A percentile compares a stretch with the other conserved stretches of the same genome.
These are phyloP conservation scores for Cheilosia impressa DNA, from an alignment of 2,888 invertebrate species.

Conservation along the genomic window DNA sequence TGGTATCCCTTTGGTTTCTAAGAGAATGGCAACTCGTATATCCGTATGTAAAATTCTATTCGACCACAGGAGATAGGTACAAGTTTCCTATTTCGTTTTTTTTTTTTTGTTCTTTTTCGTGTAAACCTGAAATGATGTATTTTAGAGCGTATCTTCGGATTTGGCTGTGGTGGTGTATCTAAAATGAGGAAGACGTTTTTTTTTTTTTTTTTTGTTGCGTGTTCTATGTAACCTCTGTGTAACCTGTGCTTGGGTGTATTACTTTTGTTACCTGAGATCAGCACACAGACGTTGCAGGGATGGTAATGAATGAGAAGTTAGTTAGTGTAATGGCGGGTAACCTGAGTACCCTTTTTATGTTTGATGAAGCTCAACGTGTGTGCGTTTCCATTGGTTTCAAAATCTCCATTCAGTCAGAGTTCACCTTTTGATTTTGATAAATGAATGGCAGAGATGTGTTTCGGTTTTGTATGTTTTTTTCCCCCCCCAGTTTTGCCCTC, in stretches of 20 bases:
- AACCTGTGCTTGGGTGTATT: slow-evolving; percentile 34
- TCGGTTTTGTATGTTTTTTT: neutral
- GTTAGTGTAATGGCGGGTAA: slow-evolving; percentile 70
- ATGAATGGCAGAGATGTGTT: slow-evolving; percentile 45
- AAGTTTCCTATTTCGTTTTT: slow-evolving; percentile 22
- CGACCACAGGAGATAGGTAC: slow-evolving; percentile 34
- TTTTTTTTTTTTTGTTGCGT: slow-evolving; percentile 20
- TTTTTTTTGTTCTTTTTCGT: neutral
- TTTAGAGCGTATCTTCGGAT: slow-evolving; percentile 44
- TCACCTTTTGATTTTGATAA: slow-evolving; percentile 72
- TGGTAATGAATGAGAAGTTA: slow-evolving; percentile 71
- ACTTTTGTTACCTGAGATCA: slow-evolving; percentile 58
- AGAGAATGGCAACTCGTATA: neutral
- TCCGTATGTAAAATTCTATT: slow-evolving; percentile 36
- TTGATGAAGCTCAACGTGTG: slow-evolving; percentile 5
- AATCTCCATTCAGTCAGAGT: slow-evolving; percentile 57
- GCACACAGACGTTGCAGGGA: slow-evolving; percentile 29
- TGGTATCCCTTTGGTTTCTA: too few species aligned
- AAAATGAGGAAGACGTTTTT: slow-evolving; percentile 16
- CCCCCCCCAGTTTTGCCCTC: neutral
- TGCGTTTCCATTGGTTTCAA: slow-evolving; percentile 63
- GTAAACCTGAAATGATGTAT: slow-evolving; percentile 65
- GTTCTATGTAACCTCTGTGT: slow-evolving; percentile 15
- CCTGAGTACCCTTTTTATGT: slow-evolving; percentile 67
- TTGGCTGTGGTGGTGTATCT: slow-evolving; percentile 9